A percentile compares a stretch with the other conserved stretches of the same genome.
Conservation (phyloP, 2,888 invertebrate species). For the Endomychus coccineus region DNA sequence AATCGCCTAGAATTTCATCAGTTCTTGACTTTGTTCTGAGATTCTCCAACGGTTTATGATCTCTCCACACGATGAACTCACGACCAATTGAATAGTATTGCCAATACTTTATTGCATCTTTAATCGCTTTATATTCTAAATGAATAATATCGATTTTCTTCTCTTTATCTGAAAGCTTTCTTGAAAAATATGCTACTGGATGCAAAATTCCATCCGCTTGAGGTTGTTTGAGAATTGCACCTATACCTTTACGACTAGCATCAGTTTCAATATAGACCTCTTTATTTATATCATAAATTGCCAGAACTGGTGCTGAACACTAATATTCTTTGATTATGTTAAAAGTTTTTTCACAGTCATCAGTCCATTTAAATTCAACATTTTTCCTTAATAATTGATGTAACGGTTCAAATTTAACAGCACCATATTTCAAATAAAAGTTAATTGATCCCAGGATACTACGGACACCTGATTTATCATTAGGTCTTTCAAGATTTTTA, state of each 20-base stretch:
- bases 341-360: slow-evolving; percentile 18
- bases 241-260: slow-evolving; percentile 23
- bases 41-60: slow-evolving; percentile 19
- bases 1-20: slow-evolving; percentile 15
- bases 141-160: slow-evolving; percentile 17
- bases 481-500: slow-evolving; percentile 13
- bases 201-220: slow-evolving; percentile 8
- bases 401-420: slow-evolving; percentile 19
- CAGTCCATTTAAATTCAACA: slow-evolving; percentile 20
- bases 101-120: slow-evolving; percentile 18
- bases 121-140: slow-evolving; percentile 18
- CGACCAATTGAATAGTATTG: slow-evolving; percentile 16
- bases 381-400: slow-evolving; percentile 21
- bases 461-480: slow-evolving; percentile 15
- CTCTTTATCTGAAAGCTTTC: slow-evolving; percentile 16
- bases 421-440: slow-evolving; percentile 14
- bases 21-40: slow-evolving; percentile 17
- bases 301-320: slow-evolving; percentile 22
- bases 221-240: slow-evolving; percentile 23
- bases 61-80: slow-evolving; percentile 15
- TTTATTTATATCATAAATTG: slow-evolving; percentile 21
- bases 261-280: slow-evolving; percentile 25
- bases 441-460: slow-evolving; percentile 16
- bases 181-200: slow-evolving; percentile 18
- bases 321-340: slow-evolving; percentile 12